Evolutionary conservation across 1,140 invertebrate genomes (phyloP).

Genomic region (Hesperophylax magnus): DNA sequence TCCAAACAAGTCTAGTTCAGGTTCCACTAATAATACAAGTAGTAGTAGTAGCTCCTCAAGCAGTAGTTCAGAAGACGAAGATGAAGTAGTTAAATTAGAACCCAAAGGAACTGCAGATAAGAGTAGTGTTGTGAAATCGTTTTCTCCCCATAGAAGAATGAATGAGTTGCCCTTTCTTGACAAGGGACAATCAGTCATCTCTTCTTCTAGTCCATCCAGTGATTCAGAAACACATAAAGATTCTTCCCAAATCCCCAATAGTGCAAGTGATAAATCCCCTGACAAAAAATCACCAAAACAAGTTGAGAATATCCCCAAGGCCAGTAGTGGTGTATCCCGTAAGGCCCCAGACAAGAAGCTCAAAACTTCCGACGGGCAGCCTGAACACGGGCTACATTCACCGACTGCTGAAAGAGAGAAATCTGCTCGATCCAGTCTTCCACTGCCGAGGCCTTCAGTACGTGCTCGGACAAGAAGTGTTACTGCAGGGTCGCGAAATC

Average conservation of each 20-base stretch:
- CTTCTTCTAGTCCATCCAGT: conserved; percentile 70
- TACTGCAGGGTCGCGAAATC: conserved; percentile 75
- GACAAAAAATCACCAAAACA: conserved; percentile 64
- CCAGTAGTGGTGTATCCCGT: conserved; percentile 71
- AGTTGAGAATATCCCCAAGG: conserved; percentile 44
- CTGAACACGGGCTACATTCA: conserved; percentile 81
- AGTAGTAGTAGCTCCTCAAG: conserved; percentile 70
- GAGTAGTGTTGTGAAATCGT: conserved; percentile 64
- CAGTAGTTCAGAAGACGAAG: conserved; percentile 69
- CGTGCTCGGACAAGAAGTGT: conserved; percentile 76
- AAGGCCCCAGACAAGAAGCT: conserved; percentile 87
- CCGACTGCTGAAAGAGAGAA: conserved; percentile 82
- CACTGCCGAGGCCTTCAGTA: conserved; percentile 66
- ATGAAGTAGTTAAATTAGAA: conserved; percentile 60
- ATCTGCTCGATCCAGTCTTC: conserved; percentile 72
- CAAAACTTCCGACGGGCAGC: conserved; percentile 88
- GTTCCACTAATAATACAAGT: conserved; percentile 66
- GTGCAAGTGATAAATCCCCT: conserved; percentile 63
- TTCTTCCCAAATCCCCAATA: conserved; percentile 62
- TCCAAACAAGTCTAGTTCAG: conserved; percentile 65
- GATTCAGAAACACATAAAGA: conserved; percentile 68
- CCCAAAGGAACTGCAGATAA: conserved; percentile 63
- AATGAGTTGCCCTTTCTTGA: conserved; percentile 75
- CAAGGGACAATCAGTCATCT: conserved; percentile 71
- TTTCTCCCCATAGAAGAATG: conserved; percentile 67